Evolutionary conservation across 2,797 vertebrate genomes (phyloP), one percentile per base, ranked within the genome.

Genomic region (Phalloptychus januarius): DNA sequence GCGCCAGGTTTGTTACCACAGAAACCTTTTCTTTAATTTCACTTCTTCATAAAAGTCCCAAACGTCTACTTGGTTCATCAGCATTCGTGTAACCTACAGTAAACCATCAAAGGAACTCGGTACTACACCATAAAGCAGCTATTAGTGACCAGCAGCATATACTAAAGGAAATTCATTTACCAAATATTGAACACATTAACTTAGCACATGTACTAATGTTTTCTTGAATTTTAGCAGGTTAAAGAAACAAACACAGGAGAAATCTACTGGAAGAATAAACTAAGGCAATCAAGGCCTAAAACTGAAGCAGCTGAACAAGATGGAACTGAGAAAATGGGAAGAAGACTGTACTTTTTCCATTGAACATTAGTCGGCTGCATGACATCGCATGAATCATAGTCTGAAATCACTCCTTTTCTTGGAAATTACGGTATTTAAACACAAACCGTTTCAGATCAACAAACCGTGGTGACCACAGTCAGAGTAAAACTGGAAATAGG

Each of bases 241-340:
- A 23, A 18, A 33, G 0, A 33, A 65, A 33, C 4, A 56, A 28
- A 72, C 71, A 83, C 88, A 76, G 13, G 31, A 75, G 54, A 75
- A 82, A 81, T 83, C 70, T 33, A 83, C 61, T 1, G 50, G 28
- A 80, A 36, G 72, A 38, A 77, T 76, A 77, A 86, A 85, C 81
- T 84, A 69, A 72, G 61, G 74, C 65, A 58, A 78, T 56, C 69
- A 12, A 36, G 7, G 3, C 23, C 20, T 40, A 61, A 70, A 79
- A 72, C 42, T 42, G 33, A 56, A 79, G 58, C 83, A 84, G 79
- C 79, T 81, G 77, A 33, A 73, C 25, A 8, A 45, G 48, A 74
- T 40, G 7, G 23, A 82, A 84, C 61, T 20, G n/a, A 42, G 11
- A 33, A 71, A 71, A 73, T n/a, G 2, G 40, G 71, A 52, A n/a